Conservation (phyloP, 1,140 invertebrate species). For the Saccostrea glomerata region DNA sequence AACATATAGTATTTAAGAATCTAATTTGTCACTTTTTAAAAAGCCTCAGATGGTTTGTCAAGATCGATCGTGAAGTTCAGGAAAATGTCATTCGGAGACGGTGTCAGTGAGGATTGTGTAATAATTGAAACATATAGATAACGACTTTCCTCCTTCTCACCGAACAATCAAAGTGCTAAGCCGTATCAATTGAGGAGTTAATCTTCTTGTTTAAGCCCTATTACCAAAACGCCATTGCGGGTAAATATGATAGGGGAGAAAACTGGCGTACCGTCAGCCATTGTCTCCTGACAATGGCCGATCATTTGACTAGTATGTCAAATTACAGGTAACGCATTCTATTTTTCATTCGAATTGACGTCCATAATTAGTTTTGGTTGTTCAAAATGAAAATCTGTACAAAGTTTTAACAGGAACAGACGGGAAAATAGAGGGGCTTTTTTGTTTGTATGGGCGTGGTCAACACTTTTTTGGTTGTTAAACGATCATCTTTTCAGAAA, state of each 20-base stretch:
- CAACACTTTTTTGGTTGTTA: not conserved
- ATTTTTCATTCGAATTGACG: not conserved
- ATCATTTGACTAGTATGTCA: constrained; percentile 34
- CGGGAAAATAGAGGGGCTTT: not conserved
- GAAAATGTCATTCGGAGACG: constrained; percentile 10
- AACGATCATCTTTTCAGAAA: not conserved
- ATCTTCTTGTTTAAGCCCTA: constrained; percentile 13
- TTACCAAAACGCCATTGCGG: constrained; percentile 6
- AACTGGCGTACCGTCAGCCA: not conserved
- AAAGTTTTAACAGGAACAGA: not conserved
- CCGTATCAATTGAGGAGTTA: constrained; percentile 31
- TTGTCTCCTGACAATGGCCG: not conserved
- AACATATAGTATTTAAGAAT: not conserved
- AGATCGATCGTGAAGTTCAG: constrained; percentile 23
- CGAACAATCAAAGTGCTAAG: constrained; percentile 26
- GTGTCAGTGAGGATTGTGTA: constrained; percentile 12
- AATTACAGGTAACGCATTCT: constrained; percentile 24
- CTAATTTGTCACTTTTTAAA: constrained; percentile 31
- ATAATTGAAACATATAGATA: constrained; percentile 33
- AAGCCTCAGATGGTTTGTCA: not conserved
- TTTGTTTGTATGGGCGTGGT: constrained; percentile 1
- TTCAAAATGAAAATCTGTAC: not conserved
- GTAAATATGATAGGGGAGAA: constrained; percentile 24
- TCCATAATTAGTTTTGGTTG: not conserved
- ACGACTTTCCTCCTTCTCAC: constrained; percentile 2